phyloP scores from a whole-genome alignment of 2,797 vertebrate genomes.

The Leuciscus waleckii region DNA sequence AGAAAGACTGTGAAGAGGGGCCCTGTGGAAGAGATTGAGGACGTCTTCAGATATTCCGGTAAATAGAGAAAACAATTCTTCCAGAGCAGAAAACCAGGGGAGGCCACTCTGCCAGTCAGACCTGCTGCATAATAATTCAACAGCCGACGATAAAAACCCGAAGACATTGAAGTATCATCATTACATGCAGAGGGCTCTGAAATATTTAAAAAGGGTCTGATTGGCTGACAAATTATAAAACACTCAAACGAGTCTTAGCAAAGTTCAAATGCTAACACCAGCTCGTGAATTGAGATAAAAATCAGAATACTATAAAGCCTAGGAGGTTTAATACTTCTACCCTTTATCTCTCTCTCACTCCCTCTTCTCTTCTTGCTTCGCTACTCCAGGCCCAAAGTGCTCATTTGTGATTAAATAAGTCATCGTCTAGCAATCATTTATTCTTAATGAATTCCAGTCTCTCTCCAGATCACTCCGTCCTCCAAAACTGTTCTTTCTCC shows the following conservation, averaged over 20 bases:
- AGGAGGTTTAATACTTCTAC: slow-evolving; percentile 38
- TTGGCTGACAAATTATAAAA: slow-evolving; percentile 18
- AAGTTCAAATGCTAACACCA: slow-evolving; percentile 30
- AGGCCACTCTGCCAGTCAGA: slow-evolving; percentile 7
- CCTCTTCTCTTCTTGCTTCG: slow-evolving; percentile 71
- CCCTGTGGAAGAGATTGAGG: slow-evolving; percentile 23
- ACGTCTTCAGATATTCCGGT: slow-evolving; percentile 34
- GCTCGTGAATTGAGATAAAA: slow-evolving; percentile 5
- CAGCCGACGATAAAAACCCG: not conserved
- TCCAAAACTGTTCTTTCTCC: slow-evolving; percentile 60
- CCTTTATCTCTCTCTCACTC: slow-evolving; percentile 65
- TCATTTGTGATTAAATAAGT: slow-evolving; percentile 83
- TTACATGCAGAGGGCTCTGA: slow-evolving; percentile 23
- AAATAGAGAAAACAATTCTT: slow-evolving; percentile 34
- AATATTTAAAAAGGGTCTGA: slow-evolving; percentile 23
- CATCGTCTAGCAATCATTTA: slow-evolving; percentile 83
- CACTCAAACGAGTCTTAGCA: slow-evolving; percentile 10
- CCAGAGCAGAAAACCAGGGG: slow-evolving; percentile 4
- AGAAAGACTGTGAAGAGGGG: slow-evolving; percentile 28
- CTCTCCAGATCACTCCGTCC: slow-evolving; percentile 68
- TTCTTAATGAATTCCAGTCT: slow-evolving; percentile 84
- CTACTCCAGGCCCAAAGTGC: slow-evolving; percentile 70
- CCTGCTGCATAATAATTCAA: slow-evolving; percentile 12
- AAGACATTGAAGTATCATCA: slow-evolving; percentile 11
- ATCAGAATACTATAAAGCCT: slow-evolving; percentile 23